Base-by-base conservation (phyloP, 2,113 vertebrate genomes). In the Atlantisia rogersi region DNA sequence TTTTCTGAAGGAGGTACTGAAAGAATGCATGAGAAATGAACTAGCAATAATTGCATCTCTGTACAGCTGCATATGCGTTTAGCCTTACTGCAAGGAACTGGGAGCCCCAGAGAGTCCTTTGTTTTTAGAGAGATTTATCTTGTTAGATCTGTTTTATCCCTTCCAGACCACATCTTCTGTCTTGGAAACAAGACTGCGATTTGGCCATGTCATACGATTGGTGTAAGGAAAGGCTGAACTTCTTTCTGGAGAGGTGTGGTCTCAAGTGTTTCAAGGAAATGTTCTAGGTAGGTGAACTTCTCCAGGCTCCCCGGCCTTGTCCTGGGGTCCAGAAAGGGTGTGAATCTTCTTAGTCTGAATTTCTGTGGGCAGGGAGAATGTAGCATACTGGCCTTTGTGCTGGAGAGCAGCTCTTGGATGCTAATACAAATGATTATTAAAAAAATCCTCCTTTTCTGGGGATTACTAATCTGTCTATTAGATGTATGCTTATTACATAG, bases 401-500 rank as follows among this genome's bases (percentile, higher is more conserved):
- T 89, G 58, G 14, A 73, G 42, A 65, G 56, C 12, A 60, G 69
- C 46, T 92, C 60, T 83, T 79, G 83, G 65, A 59, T 67, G 37
- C 50, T 76, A 92, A 59, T 69, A 69, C 7, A 79, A 91, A 29
- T 13, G 28, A 94, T 93, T 84, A 55, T 42, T 85, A 40, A 87
- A 32, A 92, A 88, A 80, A 35, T 40, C 77, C 77, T 88, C 12
- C 0, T 94, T 91, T 91, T 67, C 78, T 75, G 29, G 89, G 86
- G 91, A 94, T 96, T 97, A 73, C 69, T 95, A 73, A 87, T 91
- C 82, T 93, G 76, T 73, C 80, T 46, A 63, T 89, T 94, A 91
- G 74, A 89, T 77, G 86, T 87, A 89, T 68, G 78, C 86, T 96
- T 96, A 93, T 97, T 96, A 86, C 91, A 60, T 75, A 94, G 91